Evolutionary conservation across 2,113 vertebrate species (phyloP), one percentile per base, ranked within the genome.

Genomic region (Silurus glanis): DNA sequence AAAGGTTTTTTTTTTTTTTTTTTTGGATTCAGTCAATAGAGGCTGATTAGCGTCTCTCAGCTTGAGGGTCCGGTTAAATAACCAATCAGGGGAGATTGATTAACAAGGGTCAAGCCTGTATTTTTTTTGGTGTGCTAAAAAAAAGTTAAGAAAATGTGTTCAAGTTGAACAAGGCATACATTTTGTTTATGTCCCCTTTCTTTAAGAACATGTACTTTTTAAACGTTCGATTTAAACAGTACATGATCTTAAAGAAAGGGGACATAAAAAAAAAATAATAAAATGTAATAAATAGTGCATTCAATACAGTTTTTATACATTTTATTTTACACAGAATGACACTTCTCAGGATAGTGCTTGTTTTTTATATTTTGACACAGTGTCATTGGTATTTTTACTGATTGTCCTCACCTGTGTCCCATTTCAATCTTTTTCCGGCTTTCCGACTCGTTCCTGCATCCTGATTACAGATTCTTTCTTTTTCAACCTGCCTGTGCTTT

Each of bases 61-160:
- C 17, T 86, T 2, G 55, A 82, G 85, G 69, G 47, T 75, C 58
- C 14, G 1, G 55, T 80, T 82, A 75, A 86, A 86, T 62, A 82
- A 74, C 79, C 67, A 86, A 82, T 86, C 69, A 86, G 66, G 49
- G 55, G 37, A 66, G 64, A 28, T n/a, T 86, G 78, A 86, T 82
- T 82, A 86, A 58, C 28, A 72, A 86, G 64, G 76, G 84, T 80
- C 76, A 80, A 21, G 37, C 74, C 19, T 53, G 45, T 10, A 5
- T 66, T 79, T 83, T 45, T 80, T 83, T 45, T 80, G 9, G 37
- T 71, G 51, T 45, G 45, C 47, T 66, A 4, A 7, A 69, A 71
- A 71, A 51, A 83, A 71, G 7, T 80, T 37, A 6, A 80, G 25
- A 59, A 80, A 59, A 12, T 59, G 10, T 58, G 10, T 28, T 79